These are phyloP conservation scores for Felis catus DNA, from an alignment of 2,113 vertebrate species.

Conservation along the genomic window F.catus_Fca126_mat1.0 CM031413.1:35572501-35573000, in stretches of 20 bases:
- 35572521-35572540: background rate
- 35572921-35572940: background rate
- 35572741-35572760: slow-evolving; percentile 3
- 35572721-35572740: background rate
- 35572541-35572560: slow-evolving; percentile 6
- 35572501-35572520: background rate
- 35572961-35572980: background rate
- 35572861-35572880: background rate
- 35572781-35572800: background rate
- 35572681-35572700: background rate
- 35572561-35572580: background rate
- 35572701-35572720: background rate
- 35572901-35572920: background rate
- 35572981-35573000: background rate
- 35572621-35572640: slow-evolving; percentile 36
- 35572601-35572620: background rate
- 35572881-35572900: background rate
- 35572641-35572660: background rate
- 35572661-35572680: slow-evolving; percentile 50
- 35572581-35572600: background rate
- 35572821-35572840: background rate
- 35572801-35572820: background rate
- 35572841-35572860: background rate
- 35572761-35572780: background rate
- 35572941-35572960: background rate